Evolutionary conservation across 2,113 vertebrate genomes (phyloP).

Genomic region (Phyllostomus discolor): DNA sequence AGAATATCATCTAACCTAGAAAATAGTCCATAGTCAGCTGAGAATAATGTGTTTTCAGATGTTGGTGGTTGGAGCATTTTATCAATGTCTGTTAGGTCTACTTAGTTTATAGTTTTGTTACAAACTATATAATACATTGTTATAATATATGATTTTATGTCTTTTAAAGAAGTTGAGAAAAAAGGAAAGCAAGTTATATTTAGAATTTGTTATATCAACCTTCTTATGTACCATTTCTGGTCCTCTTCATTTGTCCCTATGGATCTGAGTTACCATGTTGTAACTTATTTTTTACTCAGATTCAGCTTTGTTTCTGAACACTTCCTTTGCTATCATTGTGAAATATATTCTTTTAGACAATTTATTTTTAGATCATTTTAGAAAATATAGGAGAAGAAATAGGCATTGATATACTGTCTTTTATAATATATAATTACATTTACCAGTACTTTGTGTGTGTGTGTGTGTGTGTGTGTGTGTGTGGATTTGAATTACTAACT

Average conservation of each 20-base stretch:
- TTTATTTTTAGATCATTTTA: background rate
- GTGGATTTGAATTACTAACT: background rate
- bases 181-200: background rate
- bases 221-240: background rate
- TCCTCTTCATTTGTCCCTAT: background rate
- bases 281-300: background rate
- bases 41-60: background rate
- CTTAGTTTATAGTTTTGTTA: background rate
- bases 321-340: background rate
- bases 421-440: background rate
- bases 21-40: background rate
- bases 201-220: background rate
- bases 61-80: background rate
- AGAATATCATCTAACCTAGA: background rate
- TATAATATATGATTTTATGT: background rate
- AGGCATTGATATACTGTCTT: background rate
- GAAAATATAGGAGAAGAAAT: background rate
- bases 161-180: background rate
- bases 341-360: background rate
- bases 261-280: background rate
- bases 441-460: background rate
- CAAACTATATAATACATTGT: background rate
- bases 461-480: background rate
- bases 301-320: background rate
- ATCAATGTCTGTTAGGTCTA: background rate